These are phyloP conservation scores for Strigamia transsilvanica DNA, from an alignment of 2,888 invertebrate genomes.

Conservation along the genomic window DNA sequence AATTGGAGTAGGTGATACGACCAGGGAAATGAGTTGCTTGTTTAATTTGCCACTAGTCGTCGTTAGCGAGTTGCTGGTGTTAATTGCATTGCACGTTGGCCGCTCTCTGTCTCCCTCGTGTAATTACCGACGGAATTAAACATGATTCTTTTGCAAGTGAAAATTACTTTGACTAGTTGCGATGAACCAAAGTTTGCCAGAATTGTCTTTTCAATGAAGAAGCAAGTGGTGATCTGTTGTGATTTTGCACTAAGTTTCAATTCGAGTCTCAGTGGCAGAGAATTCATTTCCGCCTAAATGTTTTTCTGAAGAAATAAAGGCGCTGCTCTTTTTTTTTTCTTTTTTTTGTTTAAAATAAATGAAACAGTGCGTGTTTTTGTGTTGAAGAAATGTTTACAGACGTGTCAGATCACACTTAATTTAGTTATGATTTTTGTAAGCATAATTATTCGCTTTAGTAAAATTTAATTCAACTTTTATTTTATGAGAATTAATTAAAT, in stretches of 20 bases:
- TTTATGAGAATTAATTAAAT: constrained; percentile 23
- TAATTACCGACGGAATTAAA: constrained; percentile 22
- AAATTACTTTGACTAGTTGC: background rate
- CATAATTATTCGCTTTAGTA: no score
- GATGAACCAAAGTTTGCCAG: no score
- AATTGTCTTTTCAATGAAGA: no score
- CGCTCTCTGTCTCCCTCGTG: background rate
- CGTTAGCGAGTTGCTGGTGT: background rate
- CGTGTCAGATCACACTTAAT: no score
- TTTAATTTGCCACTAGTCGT: constrained; percentile 5
- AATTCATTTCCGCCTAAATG: background rate
- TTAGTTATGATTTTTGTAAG: no score
- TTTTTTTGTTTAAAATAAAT: no score
- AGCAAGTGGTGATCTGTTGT: no score
- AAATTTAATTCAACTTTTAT: background rate
- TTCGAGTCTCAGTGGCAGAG: background rate
- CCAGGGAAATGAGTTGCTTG: background rate
- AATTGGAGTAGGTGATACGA: constrained; percentile 7
- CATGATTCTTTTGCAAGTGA: background rate
- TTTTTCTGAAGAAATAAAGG: background rate
- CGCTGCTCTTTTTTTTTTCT: no score
- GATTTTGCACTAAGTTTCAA: no score
- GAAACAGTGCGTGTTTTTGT: background rate
- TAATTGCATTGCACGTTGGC: background rate
- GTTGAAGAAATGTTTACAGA: no score